Evolutionary conservation across 2,888 invertebrate genomes (phyloP), one percentile per base, ranked within the genome.

Genomic region (Tinea pellionella): DNA sequence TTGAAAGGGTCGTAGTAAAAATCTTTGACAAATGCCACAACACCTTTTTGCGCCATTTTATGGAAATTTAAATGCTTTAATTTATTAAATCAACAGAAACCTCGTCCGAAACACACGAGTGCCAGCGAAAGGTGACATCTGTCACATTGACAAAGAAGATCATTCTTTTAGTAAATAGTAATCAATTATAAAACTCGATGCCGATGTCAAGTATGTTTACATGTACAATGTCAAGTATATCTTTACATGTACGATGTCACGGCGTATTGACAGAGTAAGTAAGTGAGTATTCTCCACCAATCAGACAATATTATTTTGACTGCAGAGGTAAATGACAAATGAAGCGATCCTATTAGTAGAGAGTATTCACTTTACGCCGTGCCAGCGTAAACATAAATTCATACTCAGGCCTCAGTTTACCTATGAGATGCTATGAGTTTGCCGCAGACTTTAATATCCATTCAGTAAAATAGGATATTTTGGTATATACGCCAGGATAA

Each of bases 1-100:
- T 93, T 93, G 67, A 92, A 94, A 62, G 93, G 93, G 74, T 94
- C 93, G 69, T 91, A 81, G 70, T 94, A 94, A 62, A 94, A 84
- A 67, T 89, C 89, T 73, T 90, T 91, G 15, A 93, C 65, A 64
- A 91, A 87, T 61, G 79, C 74, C 53, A 90, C 69, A 59, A 90
- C 77, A 66, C 89, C 88, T 63, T 88, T 86, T 75, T 90, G 90
- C 63, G 83, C 88, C 92, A 92, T 92, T 85, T 4, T 59, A 19
- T 9, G 3, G n/a, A 30, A 58, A 11, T 47, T 8, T 47, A n/a
- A 47, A 47, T 9, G n/a, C 42, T 42, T 53, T 53, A 53, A 53
- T 53, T 53, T 53, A 53, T 42, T 9, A 42, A 42, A 42, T 42
- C 42, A 12, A 42, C 12, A 42, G 12, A 42, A 11, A 29, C 9